Evolutionary conservation across 2,113 vertebrate genomes (phyloP), one percentile per base, ranked within the genome.

Genomic region (Chaetorhynchus papuensis): DNA sequence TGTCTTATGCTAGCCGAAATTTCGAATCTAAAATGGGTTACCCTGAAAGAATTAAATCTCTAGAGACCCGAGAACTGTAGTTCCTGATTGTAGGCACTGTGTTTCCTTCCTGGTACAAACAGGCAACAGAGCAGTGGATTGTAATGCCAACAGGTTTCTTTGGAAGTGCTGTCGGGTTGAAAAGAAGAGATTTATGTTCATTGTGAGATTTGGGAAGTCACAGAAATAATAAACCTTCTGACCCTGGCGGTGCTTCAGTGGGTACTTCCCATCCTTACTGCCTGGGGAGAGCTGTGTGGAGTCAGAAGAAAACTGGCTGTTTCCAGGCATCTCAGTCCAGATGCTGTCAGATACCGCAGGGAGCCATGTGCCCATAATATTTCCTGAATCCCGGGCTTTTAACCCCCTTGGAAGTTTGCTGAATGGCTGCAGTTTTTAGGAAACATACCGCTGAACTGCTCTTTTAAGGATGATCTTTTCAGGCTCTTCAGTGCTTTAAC

Each of bases 61-160:
- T 52, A 16, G 49, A 56, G 27, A 15, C 1, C 3, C 0, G 1
- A 19, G 30, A 35, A 2, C 6, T 60, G 5, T 9, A 26, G n/a
- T 39, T n/a, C 17, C 53, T 44, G 8, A 4, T 30, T 23, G 5
- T 8, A 4, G 4, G 27, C 15, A 3, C n/a, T 50, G 33, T 45
- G 13, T 69, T 93, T 54, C 23, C 23, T n/a, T 60, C 39, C 35
- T 78, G 50, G 11, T 47, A 11, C 57, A 42, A 56, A 78, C 23
- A 76, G 63, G 16, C 31, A 19, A 10, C 10, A 54, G 33, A 68
- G 44, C 41, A 37, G 44, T 68, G 54, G 54, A 7, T 27, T 78
- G 37, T 42, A 52, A 26, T 60, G 50, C 54, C 30, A 21, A 0
- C 59, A 37, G 53, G 30, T 59, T 28, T 66, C 42, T 27, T 22